Evolutionary conservation across 1,140 invertebrate species (phyloP).

Genomic region (Cydia splendana): DNA sequence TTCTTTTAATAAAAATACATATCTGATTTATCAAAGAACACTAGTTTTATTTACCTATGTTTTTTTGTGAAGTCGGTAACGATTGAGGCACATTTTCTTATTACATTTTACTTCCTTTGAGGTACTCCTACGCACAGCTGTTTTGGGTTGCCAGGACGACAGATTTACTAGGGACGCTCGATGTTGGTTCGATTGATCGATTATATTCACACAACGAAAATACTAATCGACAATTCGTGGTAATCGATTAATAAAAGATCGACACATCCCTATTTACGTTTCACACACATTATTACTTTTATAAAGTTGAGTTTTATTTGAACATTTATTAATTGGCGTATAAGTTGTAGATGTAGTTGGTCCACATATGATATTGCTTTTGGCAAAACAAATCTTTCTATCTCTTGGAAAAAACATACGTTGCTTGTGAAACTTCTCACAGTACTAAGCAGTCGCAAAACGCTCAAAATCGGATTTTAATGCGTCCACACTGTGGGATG

Average conservation of each 20-base stretch:
- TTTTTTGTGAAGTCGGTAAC: constrained; percentile 74
- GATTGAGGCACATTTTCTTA: constrained; percentile 69
- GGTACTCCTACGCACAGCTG: constrained; percentile 22
- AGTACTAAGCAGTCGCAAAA: constrained; percentile 2
- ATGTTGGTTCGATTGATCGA: neutral
- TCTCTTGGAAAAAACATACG: constrained; percentile 35
- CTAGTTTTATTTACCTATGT: constrained; percentile 57
- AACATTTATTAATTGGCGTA: neutral
- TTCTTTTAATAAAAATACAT: constrained; percentile 75
- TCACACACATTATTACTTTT: constrained; percentile 6
- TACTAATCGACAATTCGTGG: neutral
- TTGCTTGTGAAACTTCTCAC: neutral
- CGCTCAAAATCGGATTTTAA: neutral
- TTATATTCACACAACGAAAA: no score
- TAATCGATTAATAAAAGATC: neutral
- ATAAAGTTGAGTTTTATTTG: constrained; percentile 3
- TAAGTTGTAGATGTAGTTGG: constrained; percentile 37
- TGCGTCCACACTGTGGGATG: neutral
- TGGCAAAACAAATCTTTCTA: constrained; percentile 38
- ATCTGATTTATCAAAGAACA: constrained; percentile 77
- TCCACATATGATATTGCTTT: constrained; percentile 27
- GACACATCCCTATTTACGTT: constrained; percentile 35
- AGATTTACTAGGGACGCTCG: neutral
- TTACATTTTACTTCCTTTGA: constrained; percentile 52
- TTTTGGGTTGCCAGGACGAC: neutral